Evolutionary conservation across 2,797 vertebrate genomes (phyloP), one percentile per base, ranked within the genome.

Genomic region (Poeciliopsis infans): DNA sequence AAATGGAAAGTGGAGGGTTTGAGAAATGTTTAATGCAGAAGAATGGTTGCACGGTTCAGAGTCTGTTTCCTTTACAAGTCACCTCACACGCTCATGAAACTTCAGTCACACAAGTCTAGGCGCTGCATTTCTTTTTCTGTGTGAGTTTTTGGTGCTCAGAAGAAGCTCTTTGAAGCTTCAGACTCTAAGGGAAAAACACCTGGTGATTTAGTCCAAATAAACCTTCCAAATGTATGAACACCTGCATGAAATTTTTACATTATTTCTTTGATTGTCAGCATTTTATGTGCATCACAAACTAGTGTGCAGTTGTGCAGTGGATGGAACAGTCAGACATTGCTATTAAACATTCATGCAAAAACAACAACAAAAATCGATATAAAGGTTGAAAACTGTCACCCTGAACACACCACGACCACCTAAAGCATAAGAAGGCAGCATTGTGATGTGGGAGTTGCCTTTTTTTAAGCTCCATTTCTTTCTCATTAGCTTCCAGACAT

Each of bases 1-100:
- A 87, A 90, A 85, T 78, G 82, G 86, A 87, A 91, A 88, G 82
- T 78, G 79, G 84, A 78, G 71, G 72, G 80, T 85, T 87, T 88
- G 77, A 20, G 1, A 68, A 74, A 92, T 91, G 87, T 91, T 93
- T 91, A 91, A 93, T 93, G 86, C 90, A 91, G 83, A 41, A 88
- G 82, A 81, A 86, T 79, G 25, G 7, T 80, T 85, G 74, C 85
- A 82, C 77, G 77, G 87, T 91, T 91, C 85, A 82, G 84, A 83
- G 79, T 84, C 77, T 20, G 70, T 77, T 83, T 86, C 72, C 82
- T 86, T 88, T 68, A 86, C 70, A 41, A 92, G 79, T 89, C 92
- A 86, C 88, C 89, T 89, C 87, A 87, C 89, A 91, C 82, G 75
- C 76, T 81, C 87, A 57, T 41, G 43, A 80, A 88, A 83, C 81